These are phyloP conservation scores for Metacarcinus magister DNA, from an alignment of 2,888 invertebrate species.

Conservation along the genomic window DNA sequence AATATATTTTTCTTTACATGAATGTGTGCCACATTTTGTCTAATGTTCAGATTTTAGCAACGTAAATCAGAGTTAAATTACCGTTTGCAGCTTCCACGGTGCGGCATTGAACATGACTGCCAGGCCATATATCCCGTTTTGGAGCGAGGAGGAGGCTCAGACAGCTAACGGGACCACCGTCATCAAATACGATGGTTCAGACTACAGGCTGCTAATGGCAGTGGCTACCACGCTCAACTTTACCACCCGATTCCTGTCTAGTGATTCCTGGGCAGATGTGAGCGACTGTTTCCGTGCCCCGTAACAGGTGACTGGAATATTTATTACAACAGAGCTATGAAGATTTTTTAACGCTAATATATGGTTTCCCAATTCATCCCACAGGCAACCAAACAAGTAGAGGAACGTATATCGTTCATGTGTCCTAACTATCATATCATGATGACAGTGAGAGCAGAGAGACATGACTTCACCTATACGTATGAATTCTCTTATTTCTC, in stretches of 20 bases:
- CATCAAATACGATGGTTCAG: conserved; percentile 1
- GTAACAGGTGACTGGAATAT: too few species aligned
- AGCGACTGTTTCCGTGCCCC: neutral
- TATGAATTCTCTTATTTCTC: conserved; percentile 59
- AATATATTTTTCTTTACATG: too few species aligned
- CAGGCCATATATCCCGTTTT: conserved; percentile 44
- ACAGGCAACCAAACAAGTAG: conserved; percentile 37
- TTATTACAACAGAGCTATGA: neutral
- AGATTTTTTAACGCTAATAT: neutral
- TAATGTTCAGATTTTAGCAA: too few species aligned
- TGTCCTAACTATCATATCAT: conserved; percentile 51
- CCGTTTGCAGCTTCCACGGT: conserved; percentile 45
- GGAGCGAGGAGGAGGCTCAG: neutral
- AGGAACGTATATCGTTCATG: neutral
- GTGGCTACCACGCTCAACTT: conserved; percentile 60
- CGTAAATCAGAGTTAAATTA: neutral
- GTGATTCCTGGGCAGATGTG: conserved; percentile 31
- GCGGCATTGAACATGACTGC: conserved; percentile 56
- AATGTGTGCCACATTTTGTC: too few species aligned
- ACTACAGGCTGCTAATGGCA: neutral
- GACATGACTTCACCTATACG: conserved; percentile 64
- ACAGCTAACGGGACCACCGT: neutral
- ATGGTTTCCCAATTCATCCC: neutral
- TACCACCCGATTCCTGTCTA: neutral
- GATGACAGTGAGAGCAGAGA: neutral